Evolutionary conservation across 2,888 invertebrate species (phyloP), one percentile per base, ranked within the genome.

Genomic region (Andrena hattorfiana): DNA sequence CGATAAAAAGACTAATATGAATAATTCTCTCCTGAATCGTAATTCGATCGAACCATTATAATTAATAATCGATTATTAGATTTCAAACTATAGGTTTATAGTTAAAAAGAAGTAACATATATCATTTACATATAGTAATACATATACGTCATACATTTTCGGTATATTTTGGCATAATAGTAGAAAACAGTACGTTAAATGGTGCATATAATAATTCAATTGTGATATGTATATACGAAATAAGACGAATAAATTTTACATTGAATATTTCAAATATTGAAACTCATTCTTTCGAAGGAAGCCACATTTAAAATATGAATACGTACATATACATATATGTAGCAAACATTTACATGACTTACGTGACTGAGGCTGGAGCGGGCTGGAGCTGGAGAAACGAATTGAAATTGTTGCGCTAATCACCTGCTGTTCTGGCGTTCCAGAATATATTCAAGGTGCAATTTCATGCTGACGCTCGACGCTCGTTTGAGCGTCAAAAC

Each of bases 151-250:
- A 20, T 51, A 20, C 51, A 42, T 42, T 51, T 51, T n/a, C 7
- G 20, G n/a, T 51, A 20, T 51, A 26, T 54, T 54, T 20, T 20
- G 10, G 54, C 54, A 30, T 30, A 60, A 30, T 60, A 16, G 0
- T 60, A 28, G 7, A 28, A 30, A 49, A 49, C n/a, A 35, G 10
- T 69, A 64, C 26, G 20, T 64, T 42, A 10, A 20, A 35, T 16
- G 42, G 42, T 16, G 20, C 42, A 54, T 51, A 26, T 64, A 20
- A 8, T 64, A 64, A 59, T 23, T 23, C 64, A 59, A 64, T 48
- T 66, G 64, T 73, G 73, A 73, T 66, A 66, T 66, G 59, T 64
- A 73, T 64, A 66, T 48, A 73, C 16, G 32, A 35, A 72, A 32
- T 54, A 49, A 30, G 54, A 64, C 54, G 20, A 72, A 64, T 32